Evolutionary conservation across 1,140 invertebrate genomes (phyloP).

Genomic region (Drosophila mojavensis): DNA sequence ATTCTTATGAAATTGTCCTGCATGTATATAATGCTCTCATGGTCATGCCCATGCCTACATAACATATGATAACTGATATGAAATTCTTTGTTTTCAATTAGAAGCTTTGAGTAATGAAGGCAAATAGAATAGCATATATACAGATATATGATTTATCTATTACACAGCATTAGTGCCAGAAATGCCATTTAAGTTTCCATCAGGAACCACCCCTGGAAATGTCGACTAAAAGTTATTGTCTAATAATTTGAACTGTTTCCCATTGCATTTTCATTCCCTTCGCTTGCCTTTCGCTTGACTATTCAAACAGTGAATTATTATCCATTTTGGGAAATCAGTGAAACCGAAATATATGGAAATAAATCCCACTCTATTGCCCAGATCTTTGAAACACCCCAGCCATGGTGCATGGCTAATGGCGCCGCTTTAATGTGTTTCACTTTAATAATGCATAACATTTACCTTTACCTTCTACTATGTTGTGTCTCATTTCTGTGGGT

Average conservation of each 20-base stretch:
- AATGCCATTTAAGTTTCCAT: no score
- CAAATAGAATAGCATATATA: no score
- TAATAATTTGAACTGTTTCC: conserved; percentile 1
- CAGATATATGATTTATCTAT: background rate
- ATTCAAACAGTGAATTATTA: conserved; percentile 46
- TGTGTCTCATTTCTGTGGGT: conserved; percentile 17
- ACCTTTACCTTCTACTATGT: conserved; percentile 54
- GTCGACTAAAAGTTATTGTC: background rate
- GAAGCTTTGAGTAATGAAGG: no score
- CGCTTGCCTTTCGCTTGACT: background rate
- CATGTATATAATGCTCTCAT: no score
- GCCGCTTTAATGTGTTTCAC: conserved; percentile 74
- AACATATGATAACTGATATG: background rate
- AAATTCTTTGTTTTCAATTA: no score
- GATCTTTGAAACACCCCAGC: background rate
- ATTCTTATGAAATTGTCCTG: no score
- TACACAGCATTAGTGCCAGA: no score
- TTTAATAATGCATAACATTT: conserved; percentile 81
- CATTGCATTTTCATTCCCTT: conserved; percentile 3
- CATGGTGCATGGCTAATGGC: conserved; percentile 64
- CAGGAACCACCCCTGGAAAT: background rate
- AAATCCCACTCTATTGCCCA: background rate
- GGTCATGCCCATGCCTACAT: no score
- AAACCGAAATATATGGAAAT: background rate
- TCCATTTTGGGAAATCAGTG: conserved; percentile 33